Percentiles rank a stretch among this genome's conserved stretches.
phyloP scores from a whole-genome alignment of 2,888 invertebrate genomes.

The Eristalinus aeneus region DNA sequence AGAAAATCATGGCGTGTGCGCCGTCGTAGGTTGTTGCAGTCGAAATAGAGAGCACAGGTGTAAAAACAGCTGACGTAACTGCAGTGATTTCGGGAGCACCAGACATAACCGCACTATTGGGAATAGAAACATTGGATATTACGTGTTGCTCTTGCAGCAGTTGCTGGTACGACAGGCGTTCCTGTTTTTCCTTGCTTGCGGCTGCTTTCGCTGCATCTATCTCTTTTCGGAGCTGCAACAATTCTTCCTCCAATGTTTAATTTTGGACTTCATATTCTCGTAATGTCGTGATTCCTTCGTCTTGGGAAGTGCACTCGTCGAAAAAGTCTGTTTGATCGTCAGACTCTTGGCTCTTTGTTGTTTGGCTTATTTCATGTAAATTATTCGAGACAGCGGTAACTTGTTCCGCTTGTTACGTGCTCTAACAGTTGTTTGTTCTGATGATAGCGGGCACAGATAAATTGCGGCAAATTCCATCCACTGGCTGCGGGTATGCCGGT shows the following conservation, averaged over 20 bases:
- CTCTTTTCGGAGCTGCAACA: constrained; percentile 1
- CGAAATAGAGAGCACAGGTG: neutral
- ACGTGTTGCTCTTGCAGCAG: neutral
- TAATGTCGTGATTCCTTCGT: neutral
- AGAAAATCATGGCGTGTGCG: neutral
- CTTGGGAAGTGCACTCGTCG: neutral
- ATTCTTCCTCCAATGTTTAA: constrained; percentile 7
- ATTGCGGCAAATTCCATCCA: neutral
- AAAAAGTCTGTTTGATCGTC: neutral
- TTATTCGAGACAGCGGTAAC: neutral
- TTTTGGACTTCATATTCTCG: neutral
- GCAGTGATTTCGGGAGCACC: neutral
- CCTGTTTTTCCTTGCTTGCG: constrained; percentile 2
- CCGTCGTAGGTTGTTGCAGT: neutral
- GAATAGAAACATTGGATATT: neutral
- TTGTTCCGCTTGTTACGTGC: too few relatives aligned
- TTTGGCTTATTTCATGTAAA: neutral
- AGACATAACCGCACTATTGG: constrained; percentile 4
- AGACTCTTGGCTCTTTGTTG: neutral
- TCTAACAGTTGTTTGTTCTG: too few relatives aligned
- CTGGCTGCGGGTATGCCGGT: neutral
- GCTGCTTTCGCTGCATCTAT: neutral
- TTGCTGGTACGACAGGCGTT: neutral
- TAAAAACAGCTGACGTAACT: constrained; percentile 12
- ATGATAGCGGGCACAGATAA: too few relatives aligned